Percentiles rank a stretch among this genome's conserved stretches.
Evolutionary conservation across 1,140 invertebrate genomes (phyloP).

Genomic region (Holcopasites calliopsidis): DNA sequence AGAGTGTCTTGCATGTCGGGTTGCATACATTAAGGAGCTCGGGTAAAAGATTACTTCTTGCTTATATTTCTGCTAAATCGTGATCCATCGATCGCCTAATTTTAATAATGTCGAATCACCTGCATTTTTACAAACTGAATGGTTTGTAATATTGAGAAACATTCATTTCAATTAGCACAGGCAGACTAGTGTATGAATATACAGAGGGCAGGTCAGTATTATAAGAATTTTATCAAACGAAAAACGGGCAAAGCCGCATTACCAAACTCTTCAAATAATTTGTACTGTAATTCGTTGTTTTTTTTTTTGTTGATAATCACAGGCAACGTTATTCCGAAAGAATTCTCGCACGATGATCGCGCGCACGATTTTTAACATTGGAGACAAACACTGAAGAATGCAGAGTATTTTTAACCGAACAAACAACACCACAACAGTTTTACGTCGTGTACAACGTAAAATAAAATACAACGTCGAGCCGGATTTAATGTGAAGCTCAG

Average conservation of each 20-base stretch:
- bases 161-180: not conserved
- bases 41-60: not conserved
- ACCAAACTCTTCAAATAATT: too few species aligned
- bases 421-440: not conserved
- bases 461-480: not conserved
- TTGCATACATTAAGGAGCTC: not conserved
- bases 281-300: too few species aligned
- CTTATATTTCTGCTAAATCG: not conserved
- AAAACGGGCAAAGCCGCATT: too few species aligned
- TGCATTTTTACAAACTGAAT: not conserved
- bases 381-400: not conserved
- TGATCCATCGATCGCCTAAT: not conserved
- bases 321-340: too few species aligned
- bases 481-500: not conserved
- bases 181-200: not conserved
- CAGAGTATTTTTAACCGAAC: conserved; percentile 3
- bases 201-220: not conserved
- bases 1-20: too few species aligned
- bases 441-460: not conserved
- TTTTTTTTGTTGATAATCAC: too few species aligned
- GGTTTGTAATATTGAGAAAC: not conserved
- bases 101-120: not conserved
- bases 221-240: not conserved
- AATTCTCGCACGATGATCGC: not conserved
- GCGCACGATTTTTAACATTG: not conserved